Conservation (phyloP, 2,888 invertebrate species). For the Molanna angustata region DNA sequence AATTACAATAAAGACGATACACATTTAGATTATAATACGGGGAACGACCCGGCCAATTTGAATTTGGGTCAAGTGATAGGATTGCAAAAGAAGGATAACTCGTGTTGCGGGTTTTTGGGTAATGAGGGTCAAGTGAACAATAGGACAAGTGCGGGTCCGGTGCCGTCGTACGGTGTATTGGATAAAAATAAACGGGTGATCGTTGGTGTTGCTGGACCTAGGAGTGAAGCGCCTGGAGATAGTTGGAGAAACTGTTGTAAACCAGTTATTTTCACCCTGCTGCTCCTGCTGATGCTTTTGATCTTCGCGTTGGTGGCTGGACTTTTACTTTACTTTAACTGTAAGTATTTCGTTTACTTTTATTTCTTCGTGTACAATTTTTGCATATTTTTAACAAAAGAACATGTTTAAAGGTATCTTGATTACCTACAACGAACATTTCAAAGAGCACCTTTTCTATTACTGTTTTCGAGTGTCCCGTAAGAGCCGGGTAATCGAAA, state of each 20-base stretch:
- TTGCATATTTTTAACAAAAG: too few relatives aligned
- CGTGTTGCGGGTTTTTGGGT: slow-evolving; percentile 30
- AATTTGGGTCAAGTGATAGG: slow-evolving; percentile 22
- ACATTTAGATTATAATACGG: slow-evolving; percentile 19
- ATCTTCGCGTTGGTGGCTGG: slow-evolving; percentile 59
- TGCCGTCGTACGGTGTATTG: slow-evolving; percentile 47
- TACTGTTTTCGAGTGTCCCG: too few relatives aligned
- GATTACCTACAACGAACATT: too few relatives aligned
- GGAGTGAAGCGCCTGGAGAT: slow-evolving; percentile 39
- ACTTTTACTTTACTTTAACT: slow-evolving; percentile 59
- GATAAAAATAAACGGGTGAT: slow-evolving; percentile 41
- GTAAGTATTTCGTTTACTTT: slow-evolving; percentile 45
- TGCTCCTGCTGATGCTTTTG: slow-evolving; percentile 55
- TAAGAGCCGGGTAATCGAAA: too few relatives aligned
- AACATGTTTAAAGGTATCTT: too few relatives aligned
- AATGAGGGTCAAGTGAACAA: slow-evolving; percentile 17
- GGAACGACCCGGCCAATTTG: slow-evolving; percentile 10
- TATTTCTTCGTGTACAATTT: not conserved
- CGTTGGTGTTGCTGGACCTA: slow-evolving; percentile 39
- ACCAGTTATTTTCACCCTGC: slow-evolving; percentile 55
- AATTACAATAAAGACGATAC: slow-evolving; percentile 25
- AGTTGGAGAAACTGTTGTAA: slow-evolving; percentile 54
- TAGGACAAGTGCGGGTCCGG: slow-evolving; percentile 39
- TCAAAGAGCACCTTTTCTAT: too few relatives aligned
- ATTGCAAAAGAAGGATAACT: slow-evolving; percentile 29